Evolutionary conservation across 2,113 vertebrate genomes (phyloP).

Genomic region (Spheniscus mendiculus): DNA sequence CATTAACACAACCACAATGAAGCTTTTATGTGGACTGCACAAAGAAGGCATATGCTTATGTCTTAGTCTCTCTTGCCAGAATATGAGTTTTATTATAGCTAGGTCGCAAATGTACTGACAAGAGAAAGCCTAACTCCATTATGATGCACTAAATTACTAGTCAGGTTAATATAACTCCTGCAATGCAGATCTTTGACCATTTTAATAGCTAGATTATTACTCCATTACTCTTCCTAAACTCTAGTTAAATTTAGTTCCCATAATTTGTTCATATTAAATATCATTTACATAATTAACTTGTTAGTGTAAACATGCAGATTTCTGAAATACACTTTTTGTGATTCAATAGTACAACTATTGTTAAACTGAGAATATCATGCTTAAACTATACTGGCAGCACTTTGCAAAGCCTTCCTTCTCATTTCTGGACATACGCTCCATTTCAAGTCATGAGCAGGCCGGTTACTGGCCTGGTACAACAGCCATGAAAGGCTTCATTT

Average conservation of each 20-base stretch:
- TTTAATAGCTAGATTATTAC: constrained; percentile 52
- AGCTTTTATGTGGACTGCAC: background rate
- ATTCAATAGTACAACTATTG: background rate
- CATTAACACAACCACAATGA: background rate
- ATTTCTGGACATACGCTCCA: constrained; percentile 55
- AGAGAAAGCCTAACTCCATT: constrained; percentile 50
- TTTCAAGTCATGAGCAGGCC: constrained; percentile 45
- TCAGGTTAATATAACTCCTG: constrained; percentile 62
- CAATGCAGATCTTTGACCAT: constrained; percentile 54
- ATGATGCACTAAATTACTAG: constrained; percentile 35
- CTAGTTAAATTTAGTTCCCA: constrained; percentile 36
- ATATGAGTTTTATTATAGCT: constrained; percentile 40
- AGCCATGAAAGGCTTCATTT: constrained; percentile 64
- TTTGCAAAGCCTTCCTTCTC: constrained; percentile 20
- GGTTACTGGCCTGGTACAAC: constrained; percentile 31
- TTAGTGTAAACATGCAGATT: constrained; percentile 21
- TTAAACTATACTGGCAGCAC: constrained; percentile 26
- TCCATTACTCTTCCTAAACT: constrained; percentile 56
- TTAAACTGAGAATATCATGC: background rate
- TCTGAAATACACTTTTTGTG: constrained; percentile 3
- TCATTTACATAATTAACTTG: constrained; percentile 42
- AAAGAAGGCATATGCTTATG: background rate
- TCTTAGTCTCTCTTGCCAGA: background rate
- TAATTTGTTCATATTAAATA: constrained; percentile 37
- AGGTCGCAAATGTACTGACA: constrained; percentile 40